Conservation (phyloP, 1,140 invertebrate species). For the Lasioglossum baleicum region DNA sequence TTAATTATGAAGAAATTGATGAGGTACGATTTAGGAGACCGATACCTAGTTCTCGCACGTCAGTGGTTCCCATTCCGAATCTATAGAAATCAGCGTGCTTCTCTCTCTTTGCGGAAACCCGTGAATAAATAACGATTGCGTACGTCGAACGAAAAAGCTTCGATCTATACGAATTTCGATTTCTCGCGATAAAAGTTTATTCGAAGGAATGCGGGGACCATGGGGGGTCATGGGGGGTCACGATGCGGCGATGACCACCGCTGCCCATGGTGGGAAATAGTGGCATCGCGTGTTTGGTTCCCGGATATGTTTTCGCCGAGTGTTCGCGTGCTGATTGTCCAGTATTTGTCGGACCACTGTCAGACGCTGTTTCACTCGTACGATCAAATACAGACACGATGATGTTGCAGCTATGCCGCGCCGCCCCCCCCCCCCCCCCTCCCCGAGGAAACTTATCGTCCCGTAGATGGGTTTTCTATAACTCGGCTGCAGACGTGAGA, state of each 20-base stretch:
- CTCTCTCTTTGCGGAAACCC: no score
- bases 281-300: slow-evolving; percentile 39
- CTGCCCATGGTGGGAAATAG: not conserved
- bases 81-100: no score
- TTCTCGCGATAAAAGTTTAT: not conserved
- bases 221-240: not conserved
- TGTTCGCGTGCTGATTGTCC: slow-evolving; percentile 55
- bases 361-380: slow-evolving; percentile 39
- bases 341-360: slow-evolving; percentile 50
- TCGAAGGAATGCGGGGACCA: no score
- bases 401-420: not conserved
- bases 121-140: not conserved
- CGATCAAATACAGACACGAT: slow-evolving; percentile 13
- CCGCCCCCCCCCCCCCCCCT: no score
- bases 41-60: no score
- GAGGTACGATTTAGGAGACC: no score
- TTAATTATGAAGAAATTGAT: no score
- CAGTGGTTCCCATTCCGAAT: no score
- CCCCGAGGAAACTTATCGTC: slow-evolving; percentile 47
- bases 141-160: no score
- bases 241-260: not conserved
- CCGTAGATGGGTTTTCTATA: slow-evolving; percentile 46
- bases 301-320: slow-evolving; percentile 46
- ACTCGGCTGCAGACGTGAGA: slow-evolving; percentile 22
- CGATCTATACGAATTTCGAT: not conserved